Base-by-base conservation (phyloP, 2,113 vertebrate species). In the Oryzias javanicus region DNA sequence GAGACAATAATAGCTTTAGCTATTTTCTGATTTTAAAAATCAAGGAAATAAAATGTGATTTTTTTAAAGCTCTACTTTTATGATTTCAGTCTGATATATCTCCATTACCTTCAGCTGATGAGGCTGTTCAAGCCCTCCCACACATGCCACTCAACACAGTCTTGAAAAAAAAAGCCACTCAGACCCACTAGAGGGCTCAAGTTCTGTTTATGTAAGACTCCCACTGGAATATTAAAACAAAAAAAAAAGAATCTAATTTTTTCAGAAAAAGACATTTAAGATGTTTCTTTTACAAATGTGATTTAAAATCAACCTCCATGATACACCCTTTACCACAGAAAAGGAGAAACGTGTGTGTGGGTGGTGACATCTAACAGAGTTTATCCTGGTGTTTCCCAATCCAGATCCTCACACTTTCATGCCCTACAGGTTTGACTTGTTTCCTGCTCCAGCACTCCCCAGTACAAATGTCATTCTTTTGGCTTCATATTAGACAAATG, bases 1-100 rank as follows among this genome's bases (percentile, higher is more conserved):
- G 73, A 79, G 74, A 64, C 80, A 85, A 85, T 67, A 81, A 84
- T 67, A 76, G 72, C 53, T 56, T 83, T 72, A 67, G 75, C 63
- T 56, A 67, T 72, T 70, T 80, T 70, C 15, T 18, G 54, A 29
- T 49, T 22, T 22, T 57, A 44, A 41, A 41, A 57, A 14, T 58
- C 18, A 64, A 24, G 3, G 24, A 8, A 69, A 16, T 27, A 25
- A 29, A 14, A 55, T 19, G 12, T 15, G 1, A 35, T 5, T 42
- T 22, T 46, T 35, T 14, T 7, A 14, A 29, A 50, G 44, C 8
- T 10, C 29, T 35, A 10, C 29, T 35, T 3, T 35, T 2, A 10
- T 10, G 7, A 35, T 35, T 35, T 8, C 8, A 10, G 29, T 35
- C 12, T 7, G 49, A 18, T 60, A 20, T 48, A 4, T 19, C 55